phyloP scores from a whole-genome alignment of 2,113 vertebrate genomes.

The Pseudolaguvia tuberculata region DNA sequence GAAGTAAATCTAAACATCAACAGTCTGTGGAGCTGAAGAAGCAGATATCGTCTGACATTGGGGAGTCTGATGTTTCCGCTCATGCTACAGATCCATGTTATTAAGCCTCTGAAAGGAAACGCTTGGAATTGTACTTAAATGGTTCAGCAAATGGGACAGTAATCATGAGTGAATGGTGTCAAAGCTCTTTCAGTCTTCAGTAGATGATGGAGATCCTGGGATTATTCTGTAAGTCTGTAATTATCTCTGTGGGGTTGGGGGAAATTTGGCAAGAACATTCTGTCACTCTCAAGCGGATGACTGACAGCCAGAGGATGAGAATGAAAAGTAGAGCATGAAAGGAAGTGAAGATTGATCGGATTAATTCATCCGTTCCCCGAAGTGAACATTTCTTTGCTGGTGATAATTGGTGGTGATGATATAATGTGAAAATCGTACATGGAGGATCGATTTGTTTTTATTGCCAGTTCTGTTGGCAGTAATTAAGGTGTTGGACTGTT shows the following conservation, averaged over 20 bases:
- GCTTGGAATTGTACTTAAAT: conserved; percentile 35
- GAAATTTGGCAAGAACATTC: conserved; percentile 9
- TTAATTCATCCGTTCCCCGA: not conserved
- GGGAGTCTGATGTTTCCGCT: conserved; percentile 21
- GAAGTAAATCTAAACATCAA: conserved; percentile 21
- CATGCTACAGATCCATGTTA: conserved; percentile 32
- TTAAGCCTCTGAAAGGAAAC: conserved; percentile 4
- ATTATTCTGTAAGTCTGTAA: conserved; percentile 28
- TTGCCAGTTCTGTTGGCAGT: too few relatives aligned
- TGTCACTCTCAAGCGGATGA: conserved; percentile 20
- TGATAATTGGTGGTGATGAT: not conserved
- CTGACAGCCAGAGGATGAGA: conserved; percentile 19
- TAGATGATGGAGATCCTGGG: conserved; percentile 21
- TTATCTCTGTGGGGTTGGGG: conserved; percentile 21
- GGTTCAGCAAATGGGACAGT: conserved; percentile 23
- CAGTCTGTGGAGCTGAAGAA: conserved; percentile 19
- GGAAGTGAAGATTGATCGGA: not conserved
- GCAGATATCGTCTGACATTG: not conserved
- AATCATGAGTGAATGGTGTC: conserved; percentile 29
- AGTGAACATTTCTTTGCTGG: too few relatives aligned
- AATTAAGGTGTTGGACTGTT: too few relatives aligned
- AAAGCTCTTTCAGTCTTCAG: conserved; percentile 24
- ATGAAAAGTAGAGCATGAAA: conserved; percentile 9
- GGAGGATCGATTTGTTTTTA: not conserved
- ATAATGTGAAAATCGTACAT: not conserved